Evolutionary conservation across 2,888 invertebrate species (phyloP).

Genomic region (Heliconius hortense): DNA sequence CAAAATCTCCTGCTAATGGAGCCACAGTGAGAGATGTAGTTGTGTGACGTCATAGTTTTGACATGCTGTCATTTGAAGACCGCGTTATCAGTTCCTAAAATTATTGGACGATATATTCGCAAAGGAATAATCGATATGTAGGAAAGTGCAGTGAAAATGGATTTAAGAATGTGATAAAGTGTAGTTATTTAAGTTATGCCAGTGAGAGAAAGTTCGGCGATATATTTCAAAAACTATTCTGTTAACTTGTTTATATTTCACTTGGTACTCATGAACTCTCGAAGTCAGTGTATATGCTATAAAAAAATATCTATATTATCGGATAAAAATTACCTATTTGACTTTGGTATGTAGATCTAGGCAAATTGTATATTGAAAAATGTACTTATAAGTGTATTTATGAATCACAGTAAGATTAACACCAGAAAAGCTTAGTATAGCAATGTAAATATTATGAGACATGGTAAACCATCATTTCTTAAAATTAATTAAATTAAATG

Average conservation of each 20-base stretch:
- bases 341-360: slow-evolving; percentile 72
- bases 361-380: slow-evolving; percentile 74
- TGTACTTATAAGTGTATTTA: slow-evolving; percentile 78
- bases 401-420: slow-evolving; percentile 81
- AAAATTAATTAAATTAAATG: slow-evolving; percentile 63
- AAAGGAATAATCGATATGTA: slow-evolving; percentile 41
- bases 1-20: slow-evolving; percentile 72
- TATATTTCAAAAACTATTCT: slow-evolving; percentile 41
- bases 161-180: slow-evolving; percentile 55
- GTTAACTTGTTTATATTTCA: slow-evolving; percentile 34
- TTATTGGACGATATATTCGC: slow-evolving; percentile 59
- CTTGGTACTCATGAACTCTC: slow-evolving; percentile 55
- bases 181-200: slow-evolving; percentile 49
- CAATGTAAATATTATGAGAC: slow-evolving; percentile 76
- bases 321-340: slow-evolving; percentile 33
- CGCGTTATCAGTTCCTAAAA: slow-evolving; percentile 81
- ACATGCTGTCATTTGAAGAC: slow-evolving; percentile 81
- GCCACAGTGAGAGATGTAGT: slow-evolving; percentile 79
- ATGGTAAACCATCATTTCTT: slow-evolving; percentile 68
- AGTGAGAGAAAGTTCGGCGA: slow-evolving; percentile 50
- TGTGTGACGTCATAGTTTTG: slow-evolving; percentile 85
- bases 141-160: slow-evolving; percentile 46
- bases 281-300: slow-evolving; percentile 66
- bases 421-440: slow-evolving; percentile 73
- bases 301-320: slow-evolving; percentile 58